Base-by-base conservation (phyloP, 2,888 invertebrate species). In the Oegoconia quadripuncta region DNA sequence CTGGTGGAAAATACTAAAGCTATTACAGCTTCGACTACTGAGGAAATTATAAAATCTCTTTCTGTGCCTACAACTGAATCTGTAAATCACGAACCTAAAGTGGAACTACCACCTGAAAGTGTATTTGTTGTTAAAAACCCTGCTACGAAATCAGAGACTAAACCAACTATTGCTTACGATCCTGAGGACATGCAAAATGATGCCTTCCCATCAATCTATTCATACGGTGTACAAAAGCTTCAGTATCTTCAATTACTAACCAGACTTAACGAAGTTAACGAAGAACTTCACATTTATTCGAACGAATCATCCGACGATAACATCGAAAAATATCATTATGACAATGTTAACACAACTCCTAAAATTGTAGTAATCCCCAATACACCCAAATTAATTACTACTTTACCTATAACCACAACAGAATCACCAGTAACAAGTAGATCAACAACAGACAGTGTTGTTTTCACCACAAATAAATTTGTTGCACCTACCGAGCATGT, bases 101-200 rank as follows among this genome's bases (percentile, higher is more conserved):
- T 52, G 39, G 68, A 75, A 25, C 42, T 52, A 40, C 73, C 74
- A 32, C 44, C 45, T 13, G 68, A 74, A 55, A 38, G 64, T 17
- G 25, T 46, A 29, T 11, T 30, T 30, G 7, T 28, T 16, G 44
- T 54, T 44, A 37, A 33, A 16, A 20, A 9, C 15, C 14, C 15
- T 50, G 26, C 49, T 49, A 18, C 41, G 18, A 42, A 38, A 32
- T 5, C 18, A 17, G 38, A 46, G 3, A 41, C 39, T 2, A 49
- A 46, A 34, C 42, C 65, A 22, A 43, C 57, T 1, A 68, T 86
- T 39, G 86, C 78, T 34, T 86, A 86, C 44, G 74, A 79, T 14
- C 86, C 86, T 15, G 65, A 75, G 42, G 58, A 74, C 30, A 86
- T 86, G 87, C 87, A 86, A 67, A 60, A 67, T 37, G 86, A 87